Evolutionary conservation across 2,888 invertebrate genomes (phyloP).

Genomic region (Scaptomyza polygonia): DNA sequence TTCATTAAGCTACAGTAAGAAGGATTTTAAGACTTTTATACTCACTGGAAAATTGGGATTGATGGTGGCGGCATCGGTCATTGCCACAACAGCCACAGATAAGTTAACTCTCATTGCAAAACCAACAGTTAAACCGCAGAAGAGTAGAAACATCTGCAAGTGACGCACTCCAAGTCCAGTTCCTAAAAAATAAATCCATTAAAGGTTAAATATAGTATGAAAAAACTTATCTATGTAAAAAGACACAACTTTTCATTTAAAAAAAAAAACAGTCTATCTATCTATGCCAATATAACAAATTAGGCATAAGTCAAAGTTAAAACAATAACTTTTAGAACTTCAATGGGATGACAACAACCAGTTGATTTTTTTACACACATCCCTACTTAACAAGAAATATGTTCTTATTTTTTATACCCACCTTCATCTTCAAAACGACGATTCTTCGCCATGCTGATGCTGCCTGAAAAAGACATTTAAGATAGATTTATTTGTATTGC

Average conservation of each 20-base stretch:
- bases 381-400: neutral
- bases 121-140: slow-evolving; percentile 87
- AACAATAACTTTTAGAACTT: no score
- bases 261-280: no score
- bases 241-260: no score
- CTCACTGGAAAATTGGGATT: slow-evolving; percentile 81
- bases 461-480: slow-evolving; percentile 22
- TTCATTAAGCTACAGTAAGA: neutral
- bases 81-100: slow-evolving; percentile 90
- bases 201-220: neutral
- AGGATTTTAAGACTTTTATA: neutral
- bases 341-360: no score
- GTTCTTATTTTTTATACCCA: slow-evolving; percentile 23
- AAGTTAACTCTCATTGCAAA: slow-evolving; percentile 89
- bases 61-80: slow-evolving; percentile 86
- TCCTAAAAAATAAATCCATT: slow-evolving; percentile 22
- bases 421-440: slow-evolving; percentile 81
- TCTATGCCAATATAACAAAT: no score
- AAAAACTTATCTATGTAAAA: no score
- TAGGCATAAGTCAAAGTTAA: no score
- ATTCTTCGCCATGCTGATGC: slow-evolving; percentile 74
- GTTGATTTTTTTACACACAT: no score
- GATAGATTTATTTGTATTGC: neutral
- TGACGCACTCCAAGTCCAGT: slow-evolving; percentile 86
- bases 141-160: slow-evolving; percentile 86